Conservation (phyloP, 2,113 vertebrate species). For the Colossoma macropomum region DNA sequence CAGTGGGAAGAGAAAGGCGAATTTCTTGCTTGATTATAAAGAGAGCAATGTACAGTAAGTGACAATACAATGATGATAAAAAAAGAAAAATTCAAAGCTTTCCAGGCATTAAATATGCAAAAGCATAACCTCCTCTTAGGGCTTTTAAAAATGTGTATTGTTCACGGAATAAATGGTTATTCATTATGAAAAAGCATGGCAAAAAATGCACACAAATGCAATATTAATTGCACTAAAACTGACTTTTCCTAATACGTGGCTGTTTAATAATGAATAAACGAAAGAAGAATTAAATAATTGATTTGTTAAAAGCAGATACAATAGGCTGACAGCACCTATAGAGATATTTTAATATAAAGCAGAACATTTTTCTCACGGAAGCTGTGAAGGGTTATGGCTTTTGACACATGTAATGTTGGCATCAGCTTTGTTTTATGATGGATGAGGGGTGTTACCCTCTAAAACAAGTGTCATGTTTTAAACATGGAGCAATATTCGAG, state of each 20-base stretch:
- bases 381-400: not conserved
- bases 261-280: slow-evolving; percentile 31
- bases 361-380: not conserved
- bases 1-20: not conserved
- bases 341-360: not conserved
- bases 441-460: not conserved
- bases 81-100: slow-evolving; percentile 1
- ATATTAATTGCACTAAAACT: slow-evolving; percentile 22
- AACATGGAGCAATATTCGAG: not conserved
- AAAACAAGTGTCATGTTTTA: not conserved
- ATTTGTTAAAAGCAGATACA: slow-evolving; percentile 33
- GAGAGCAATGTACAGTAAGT: not conserved
- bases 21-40: not conserved
- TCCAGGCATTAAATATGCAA: not conserved
- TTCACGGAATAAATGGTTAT: not conserved
- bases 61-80: not conserved
- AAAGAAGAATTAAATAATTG: slow-evolving; percentile 24
- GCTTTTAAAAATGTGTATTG: slow-evolving; percentile 12
- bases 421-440: not conserved
- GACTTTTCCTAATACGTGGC: not conserved
- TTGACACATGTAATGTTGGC: not conserved
- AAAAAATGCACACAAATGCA: slow-evolving; percentile 19
- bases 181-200: not conserved
- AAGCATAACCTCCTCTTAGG: not conserved
- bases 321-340: not conserved